These are phyloP conservation scores for Dascyllus trimaculatus DNA, from an alignment of 2,113 vertebrate genomes.

Conservation along the genomic window DNA sequence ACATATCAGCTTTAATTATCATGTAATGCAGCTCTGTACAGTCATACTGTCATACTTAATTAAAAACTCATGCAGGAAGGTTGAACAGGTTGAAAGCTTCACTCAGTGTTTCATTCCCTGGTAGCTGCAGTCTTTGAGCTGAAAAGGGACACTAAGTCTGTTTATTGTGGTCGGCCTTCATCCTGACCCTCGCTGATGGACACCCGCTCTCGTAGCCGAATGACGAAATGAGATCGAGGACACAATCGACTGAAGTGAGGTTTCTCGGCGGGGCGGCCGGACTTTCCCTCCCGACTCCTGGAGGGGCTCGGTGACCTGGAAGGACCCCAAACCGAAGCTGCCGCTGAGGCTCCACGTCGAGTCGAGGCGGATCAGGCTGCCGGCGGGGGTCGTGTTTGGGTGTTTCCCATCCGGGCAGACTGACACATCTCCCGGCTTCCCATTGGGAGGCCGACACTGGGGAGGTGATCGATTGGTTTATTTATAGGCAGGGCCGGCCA, in stretches of 20 bases:
- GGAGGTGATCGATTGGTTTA: slow-evolving; percentile 17
- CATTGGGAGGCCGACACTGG: neutral
- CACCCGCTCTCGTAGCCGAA: neutral
- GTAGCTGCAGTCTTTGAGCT: neutral
- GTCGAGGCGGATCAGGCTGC: slow-evolving; percentile 11
- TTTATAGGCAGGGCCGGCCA: rapidly evolving
- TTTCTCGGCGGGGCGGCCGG: slow-evolving; percentile 17
- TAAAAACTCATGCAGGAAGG: neutral
- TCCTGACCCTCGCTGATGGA: slow-evolving; percentile 9
- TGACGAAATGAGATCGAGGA: slow-evolving; percentile 17
- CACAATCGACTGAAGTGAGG: slow-evolving; percentile 27
- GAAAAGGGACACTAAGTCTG: neutral
- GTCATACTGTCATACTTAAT: neutral
- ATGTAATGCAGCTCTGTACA: neutral
- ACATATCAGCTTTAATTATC: neutral
- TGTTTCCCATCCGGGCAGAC: slow-evolving; percentile 11
- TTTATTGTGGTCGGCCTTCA: neutral
- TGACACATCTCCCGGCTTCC: slow-evolving; percentile 6
- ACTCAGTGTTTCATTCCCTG: no score
- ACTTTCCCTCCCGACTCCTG: slow-evolving; percentile 2
- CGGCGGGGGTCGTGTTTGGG: neutral
- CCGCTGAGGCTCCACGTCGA: neutral
- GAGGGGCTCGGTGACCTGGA: slow-evolving; percentile 34
- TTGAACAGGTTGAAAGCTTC: neutral
- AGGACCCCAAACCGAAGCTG: slow-evolving; percentile 25